Conservation (phyloP, 2,113 vertebrate genomes). For the Erinaceus europaeus region DNA sequence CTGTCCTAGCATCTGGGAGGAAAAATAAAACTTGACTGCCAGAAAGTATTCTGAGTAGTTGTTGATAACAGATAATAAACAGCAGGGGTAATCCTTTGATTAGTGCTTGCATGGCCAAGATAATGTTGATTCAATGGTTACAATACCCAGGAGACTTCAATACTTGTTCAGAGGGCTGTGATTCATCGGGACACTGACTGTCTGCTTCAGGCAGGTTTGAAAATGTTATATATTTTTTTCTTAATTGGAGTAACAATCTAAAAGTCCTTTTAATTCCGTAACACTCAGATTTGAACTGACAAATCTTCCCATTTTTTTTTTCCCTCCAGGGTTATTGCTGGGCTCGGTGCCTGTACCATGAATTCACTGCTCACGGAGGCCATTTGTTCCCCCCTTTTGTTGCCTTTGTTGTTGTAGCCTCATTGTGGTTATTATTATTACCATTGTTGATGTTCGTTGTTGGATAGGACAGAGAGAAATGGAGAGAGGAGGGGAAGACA, state of each 20-base stretch:
- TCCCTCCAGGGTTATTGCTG: no score
- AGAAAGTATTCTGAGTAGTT: conserved; percentile 52
- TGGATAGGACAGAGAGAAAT: no score
- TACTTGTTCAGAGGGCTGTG: background rate
- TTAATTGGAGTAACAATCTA: background rate
- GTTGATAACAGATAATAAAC: conserved; percentile 55
- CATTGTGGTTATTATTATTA: no score
- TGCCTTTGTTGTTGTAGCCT: no score
- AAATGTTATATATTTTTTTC: background rate
- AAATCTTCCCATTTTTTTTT: background rate
- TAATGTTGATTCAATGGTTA: conserved; percentile 43
- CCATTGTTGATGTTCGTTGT: no score
- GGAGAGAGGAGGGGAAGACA: no score
- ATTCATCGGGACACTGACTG: background rate
- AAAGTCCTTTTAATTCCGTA: conserved; percentile 19
- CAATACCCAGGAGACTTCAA: background rate
- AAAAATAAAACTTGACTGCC: conserved; percentile 23
- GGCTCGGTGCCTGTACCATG: no score
- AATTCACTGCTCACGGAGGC: no score
- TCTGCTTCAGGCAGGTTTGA: background rate
- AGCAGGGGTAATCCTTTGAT: conserved; percentile 56
- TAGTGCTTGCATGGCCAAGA: conserved; percentile 45
- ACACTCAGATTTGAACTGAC: background rate
- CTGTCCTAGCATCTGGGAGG: conserved; percentile 37
- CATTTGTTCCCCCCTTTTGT: no score